Conservation (phyloP, 2,797 vertebrate species). For the Potorous gilbertii region DNA sequence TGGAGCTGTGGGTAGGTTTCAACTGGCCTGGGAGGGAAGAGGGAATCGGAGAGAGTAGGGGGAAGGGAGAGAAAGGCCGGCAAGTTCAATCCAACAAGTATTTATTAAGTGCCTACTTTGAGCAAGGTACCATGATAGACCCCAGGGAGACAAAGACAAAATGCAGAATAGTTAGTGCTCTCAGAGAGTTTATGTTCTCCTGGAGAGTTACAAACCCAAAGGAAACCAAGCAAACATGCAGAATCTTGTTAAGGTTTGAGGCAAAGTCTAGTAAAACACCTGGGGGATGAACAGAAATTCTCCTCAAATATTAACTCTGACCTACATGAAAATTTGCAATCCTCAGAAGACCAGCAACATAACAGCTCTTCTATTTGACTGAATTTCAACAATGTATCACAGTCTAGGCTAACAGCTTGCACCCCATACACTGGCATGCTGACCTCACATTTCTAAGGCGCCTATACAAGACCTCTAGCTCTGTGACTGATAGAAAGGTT, state of each 20-base stretch:
- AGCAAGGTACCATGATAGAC: not conserved
- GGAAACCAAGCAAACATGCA: not conserved
- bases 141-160: not conserved
- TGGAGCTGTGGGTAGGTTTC: not conserved
- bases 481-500: not conserved
- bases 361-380: not conserved
- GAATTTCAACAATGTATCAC: slow-evolving; percentile 18
- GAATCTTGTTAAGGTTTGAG: not conserved
- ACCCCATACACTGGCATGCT: not conserved
- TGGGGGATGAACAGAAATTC: not conserved
- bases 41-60: not conserved
- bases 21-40: not conserved
- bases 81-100: not conserved
- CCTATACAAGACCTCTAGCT: not conserved
- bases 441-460: not conserved
- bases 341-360: not conserved
- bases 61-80: not conserved
- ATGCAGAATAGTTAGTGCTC: not conserved
- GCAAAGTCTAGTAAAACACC: not conserved
- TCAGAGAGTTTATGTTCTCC: not conserved
- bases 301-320: not conserved
- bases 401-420: not conserved
- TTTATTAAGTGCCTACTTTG: not conserved
- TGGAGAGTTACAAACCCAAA: not conserved
- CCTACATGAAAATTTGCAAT: not conserved